Conservation (phyloP, 1,140 invertebrate genomes). For the Globodera ellingtonae region DNA sequence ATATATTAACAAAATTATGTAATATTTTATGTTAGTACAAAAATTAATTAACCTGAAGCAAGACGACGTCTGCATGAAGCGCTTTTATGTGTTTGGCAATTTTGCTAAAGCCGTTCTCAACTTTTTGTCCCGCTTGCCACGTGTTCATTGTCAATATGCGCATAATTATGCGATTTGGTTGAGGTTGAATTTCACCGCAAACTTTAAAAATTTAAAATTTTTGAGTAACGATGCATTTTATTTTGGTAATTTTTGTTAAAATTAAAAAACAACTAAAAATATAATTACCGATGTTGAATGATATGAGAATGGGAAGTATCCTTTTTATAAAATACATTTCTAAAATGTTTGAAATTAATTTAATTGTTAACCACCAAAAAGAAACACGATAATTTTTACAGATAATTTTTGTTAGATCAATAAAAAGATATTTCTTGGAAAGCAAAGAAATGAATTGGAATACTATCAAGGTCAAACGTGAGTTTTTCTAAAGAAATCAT, state of each 20-base stretch:
- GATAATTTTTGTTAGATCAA: too few species aligned
- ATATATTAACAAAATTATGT: too few species aligned
- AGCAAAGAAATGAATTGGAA: too few species aligned
- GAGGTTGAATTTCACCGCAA: not conserved
- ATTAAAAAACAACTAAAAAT: not conserved
- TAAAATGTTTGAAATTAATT: too few species aligned
- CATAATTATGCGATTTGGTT: not conserved
- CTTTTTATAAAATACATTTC: too few species aligned
- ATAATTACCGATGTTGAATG: not conserved
- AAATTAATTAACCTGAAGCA: slow-evolving; percentile 26
- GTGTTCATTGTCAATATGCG: slow-evolving; percentile 43
- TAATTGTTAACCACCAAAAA: too few species aligned
- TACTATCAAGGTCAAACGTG: too few species aligned
- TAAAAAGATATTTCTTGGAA: too few species aligned
- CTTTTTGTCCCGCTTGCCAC: slow-evolving; percentile 31
- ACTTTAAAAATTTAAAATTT: not conserved
- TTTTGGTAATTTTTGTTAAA: not conserved
- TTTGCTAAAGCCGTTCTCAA: slow-evolving; percentile 36
- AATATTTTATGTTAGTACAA: too few species aligned
- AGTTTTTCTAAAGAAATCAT: too few species aligned
- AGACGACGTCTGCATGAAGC: slow-evolving; percentile 39
- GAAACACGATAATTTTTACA: too few species aligned
- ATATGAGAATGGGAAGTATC: not conserved
- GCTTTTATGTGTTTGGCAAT: slow-evolving; percentile 40
- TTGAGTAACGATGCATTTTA: not conserved